phyloP scores from a whole-genome alignment of 1,140 invertebrate species.

The Callitettix versicolor region DNA sequence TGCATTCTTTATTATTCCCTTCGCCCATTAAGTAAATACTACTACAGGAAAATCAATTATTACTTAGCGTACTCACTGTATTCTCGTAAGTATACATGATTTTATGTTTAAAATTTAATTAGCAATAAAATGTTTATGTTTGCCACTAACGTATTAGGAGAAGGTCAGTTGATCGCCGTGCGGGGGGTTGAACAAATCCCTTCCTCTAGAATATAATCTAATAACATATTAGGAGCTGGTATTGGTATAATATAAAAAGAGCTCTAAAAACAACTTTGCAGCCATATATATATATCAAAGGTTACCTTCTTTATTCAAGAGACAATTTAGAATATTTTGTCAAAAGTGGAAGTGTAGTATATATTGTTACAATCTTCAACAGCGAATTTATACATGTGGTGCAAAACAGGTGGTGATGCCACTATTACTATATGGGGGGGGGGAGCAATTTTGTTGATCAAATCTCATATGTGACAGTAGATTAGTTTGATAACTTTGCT shows the following conservation, averaged over 20 bases:
- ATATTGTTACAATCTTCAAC: too few species aligned
- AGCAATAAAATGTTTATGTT: constrained; percentile 13
- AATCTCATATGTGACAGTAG: too few species aligned
- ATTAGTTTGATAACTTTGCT: too few species aligned
- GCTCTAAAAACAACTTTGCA: neutral
- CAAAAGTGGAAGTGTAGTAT: too few species aligned
- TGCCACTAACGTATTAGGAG: neutral
- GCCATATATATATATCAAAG: neutral
- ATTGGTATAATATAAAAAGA: neutral
- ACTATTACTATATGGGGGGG: too few species aligned
- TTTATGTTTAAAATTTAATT: constrained; percentile 14
- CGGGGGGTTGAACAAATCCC: too few species aligned
- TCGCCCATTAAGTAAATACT: constrained; percentile 57
- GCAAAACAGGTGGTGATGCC: too few species aligned
- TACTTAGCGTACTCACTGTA: constrained; percentile 82
- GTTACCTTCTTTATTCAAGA: neutral
- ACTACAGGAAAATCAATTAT: constrained; percentile 84
- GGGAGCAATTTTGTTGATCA: too few species aligned
- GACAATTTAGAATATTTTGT: neutral
- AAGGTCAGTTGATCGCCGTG: constrained; percentile 9
- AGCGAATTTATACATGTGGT: too few species aligned
- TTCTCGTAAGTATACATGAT: constrained; percentile 66
- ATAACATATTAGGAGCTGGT: too few species aligned
- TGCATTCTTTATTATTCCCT: constrained; percentile 61
- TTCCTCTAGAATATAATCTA: too few species aligned